phyloP scores from a whole-genome alignment of 2,888 invertebrate genomes.

The Nemapogon koenigi region DNA sequence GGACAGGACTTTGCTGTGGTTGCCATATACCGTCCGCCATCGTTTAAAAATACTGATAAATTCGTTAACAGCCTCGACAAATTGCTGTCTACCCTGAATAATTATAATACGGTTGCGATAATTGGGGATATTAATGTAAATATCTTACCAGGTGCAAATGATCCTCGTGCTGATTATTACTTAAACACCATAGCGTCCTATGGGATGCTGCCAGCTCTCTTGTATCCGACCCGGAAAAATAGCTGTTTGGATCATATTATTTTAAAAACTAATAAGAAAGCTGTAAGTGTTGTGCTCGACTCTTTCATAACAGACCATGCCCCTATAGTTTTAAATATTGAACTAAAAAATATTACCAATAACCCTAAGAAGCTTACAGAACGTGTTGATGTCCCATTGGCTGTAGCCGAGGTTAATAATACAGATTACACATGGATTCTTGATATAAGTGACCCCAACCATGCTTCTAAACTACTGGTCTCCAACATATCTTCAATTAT shows the following conservation, averaged over 20 bases:
- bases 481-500: no score
- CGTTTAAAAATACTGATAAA: not conserved
- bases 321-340: not conserved
- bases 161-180: not conserved
- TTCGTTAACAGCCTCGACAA: conserved; percentile 2
- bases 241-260: conserved; percentile 5
- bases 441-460: no score
- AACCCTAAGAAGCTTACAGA: not conserved
- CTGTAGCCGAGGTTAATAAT: no score
- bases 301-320: conserved; percentile 2
- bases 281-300: not conserved
- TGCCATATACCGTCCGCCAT: not conserved
- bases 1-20: not conserved
- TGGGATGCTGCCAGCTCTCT: conserved; percentile 2
- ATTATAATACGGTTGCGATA: not conserved
- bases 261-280: not conserved
- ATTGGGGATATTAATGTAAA: conserved; percentile 5
- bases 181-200: conserved; percentile 1
- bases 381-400: no score
- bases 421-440: no score
- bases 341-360: not conserved
- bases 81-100: not conserved
- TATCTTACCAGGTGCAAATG: not conserved
- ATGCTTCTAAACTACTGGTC: no score
- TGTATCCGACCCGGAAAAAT: not conserved